Evolutionary conservation across 2,797 vertebrate species (phyloP), one percentile per base, ranked within the genome.

Genomic region (Mus spretus): DNA sequence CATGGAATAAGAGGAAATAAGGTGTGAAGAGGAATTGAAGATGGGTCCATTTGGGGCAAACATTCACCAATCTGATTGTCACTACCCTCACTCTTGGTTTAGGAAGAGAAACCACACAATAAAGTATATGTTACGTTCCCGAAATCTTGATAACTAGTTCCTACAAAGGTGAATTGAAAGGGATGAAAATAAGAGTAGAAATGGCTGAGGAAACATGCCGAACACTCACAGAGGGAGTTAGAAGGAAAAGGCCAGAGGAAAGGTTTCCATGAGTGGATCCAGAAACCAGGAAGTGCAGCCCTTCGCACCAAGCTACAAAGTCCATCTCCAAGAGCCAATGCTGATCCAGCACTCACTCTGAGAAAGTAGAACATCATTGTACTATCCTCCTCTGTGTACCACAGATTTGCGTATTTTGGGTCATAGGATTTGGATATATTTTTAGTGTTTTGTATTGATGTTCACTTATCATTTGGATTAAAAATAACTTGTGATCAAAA

Each of bases 401-500:
- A 59, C 15, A 96, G 63, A 90, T n/a, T n/a, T 53, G 78, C 92
- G 1, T 37, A 63, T 80, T 53, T 96, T 37, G 6, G 1, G 5
- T 84, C 50, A 67, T 37, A n/a, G 10, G 37, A 89, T 77, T 78
- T 44, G 86, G 67, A 4, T 72, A 50, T 53, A 50, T 53, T 81
- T 92, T 61, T 74, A 47, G 28, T n/a, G n/a, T 65, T 96, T 91
- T 57, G 53, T 3, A 28, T 80, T 75, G 65, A 72, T 78, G 70
- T 53, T 90, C 12, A 90, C 3, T 78, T 47, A 50, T 65, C 74
- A 67, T 75, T 53, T 57, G n/a, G 37, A 78, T n/a, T 50, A 57
- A 82, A 93, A 90, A 81, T 77, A 81, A 86, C 2, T 31, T 59
- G 22, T 31, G 44, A 77, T 72, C 31, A 84, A 78, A 82, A 87